Evolutionary conservation across 2,888 invertebrate genomes (phyloP).

Genomic region (Tenthredo mesomela): DNA sequence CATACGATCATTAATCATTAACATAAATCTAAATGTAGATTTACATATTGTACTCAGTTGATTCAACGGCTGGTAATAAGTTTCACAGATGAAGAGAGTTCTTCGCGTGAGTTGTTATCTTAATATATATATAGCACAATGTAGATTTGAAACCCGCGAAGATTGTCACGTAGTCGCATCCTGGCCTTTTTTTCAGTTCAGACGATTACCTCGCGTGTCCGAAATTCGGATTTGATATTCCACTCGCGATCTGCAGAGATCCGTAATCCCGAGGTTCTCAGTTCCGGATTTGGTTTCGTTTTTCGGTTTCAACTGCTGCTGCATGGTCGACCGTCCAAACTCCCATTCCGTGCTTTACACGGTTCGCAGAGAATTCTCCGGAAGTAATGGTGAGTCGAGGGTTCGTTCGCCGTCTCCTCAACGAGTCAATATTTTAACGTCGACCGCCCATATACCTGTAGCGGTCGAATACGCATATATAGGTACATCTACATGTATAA

Average conservation of each 20-base stretch:
- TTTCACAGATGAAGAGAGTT: slow-evolving; percentile 3
- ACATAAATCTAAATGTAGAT: slow-evolving; percentile 1
- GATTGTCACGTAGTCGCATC: neutral
- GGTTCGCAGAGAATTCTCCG: slow-evolving; percentile 82
- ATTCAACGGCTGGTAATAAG: neutral
- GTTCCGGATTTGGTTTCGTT: slow-evolving; percentile 69
- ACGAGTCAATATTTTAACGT: slow-evolving; percentile 49
- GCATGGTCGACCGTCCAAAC: slow-evolving; percentile 79
- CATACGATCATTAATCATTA: slow-evolving; percentile 27
- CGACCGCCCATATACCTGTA: slow-evolving; percentile 7
- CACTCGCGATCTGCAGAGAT: slow-evolving; percentile 68
- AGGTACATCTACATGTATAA: neutral
- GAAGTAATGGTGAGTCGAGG: slow-evolving; percentile 79
- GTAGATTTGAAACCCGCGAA: neutral
- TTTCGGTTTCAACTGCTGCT: slow-evolving; percentile 78
- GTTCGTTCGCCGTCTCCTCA: slow-evolving; percentile 5
- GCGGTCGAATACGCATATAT: neutral
- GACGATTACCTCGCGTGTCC: slow-evolving; percentile 1
- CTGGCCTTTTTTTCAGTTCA: no score
- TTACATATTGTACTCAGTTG: neutral
- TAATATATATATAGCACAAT: neutral
- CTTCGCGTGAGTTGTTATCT: neutral
- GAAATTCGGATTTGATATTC: slow-evolving; percentile 9
- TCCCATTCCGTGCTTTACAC: slow-evolving; percentile 83
- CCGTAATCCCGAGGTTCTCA: slow-evolving; percentile 84